A percentile compares a stretch with the other conserved stretches of the same genome.
phyloP scores from a whole-genome alignment of 2,888 invertebrate species.

The Sinhomidia bicolor region DNA sequence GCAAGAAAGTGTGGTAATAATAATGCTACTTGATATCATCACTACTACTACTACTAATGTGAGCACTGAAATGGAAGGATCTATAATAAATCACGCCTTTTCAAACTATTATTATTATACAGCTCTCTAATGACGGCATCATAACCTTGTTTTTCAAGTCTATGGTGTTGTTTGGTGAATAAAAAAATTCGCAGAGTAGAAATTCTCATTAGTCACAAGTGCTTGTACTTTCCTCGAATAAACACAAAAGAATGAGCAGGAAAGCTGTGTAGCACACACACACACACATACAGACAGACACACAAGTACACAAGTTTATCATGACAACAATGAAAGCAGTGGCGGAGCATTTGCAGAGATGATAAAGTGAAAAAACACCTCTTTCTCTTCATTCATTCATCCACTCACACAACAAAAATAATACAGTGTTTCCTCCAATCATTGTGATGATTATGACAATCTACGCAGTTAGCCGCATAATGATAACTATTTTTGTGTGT shows the following conservation, averaged over 20 bases:
- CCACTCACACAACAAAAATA: background rate
- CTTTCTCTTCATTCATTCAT: background rate
- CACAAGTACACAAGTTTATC: background rate
- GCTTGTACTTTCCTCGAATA: background rate
- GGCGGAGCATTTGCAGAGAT: background rate
- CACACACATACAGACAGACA: too few relatives aligned
- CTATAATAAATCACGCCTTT: slow-evolving; percentile 17
- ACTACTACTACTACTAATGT: too few relatives aligned
- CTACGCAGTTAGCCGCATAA: too few relatives aligned
- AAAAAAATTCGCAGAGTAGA: background rate
- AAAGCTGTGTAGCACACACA: background rate
- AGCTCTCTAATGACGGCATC: background rate
- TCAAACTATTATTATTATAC: background rate
- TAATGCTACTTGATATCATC: background rate
- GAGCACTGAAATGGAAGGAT: background rate
- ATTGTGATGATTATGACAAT: too few relatives aligned
- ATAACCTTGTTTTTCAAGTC: background rate
- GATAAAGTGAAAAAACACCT: background rate
- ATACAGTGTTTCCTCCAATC: too few relatives aligned
- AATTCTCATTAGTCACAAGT: slow-evolving; percentile 24
- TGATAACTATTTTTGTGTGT: too few relatives aligned
- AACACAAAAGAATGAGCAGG: background rate
- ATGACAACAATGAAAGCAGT: background rate
- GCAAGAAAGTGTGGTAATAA: background rate
- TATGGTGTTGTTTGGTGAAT: background rate